Evolutionary conservation across 2,888 invertebrate genomes (phyloP).

Genomic region (Xiphydria camelus): DNA sequence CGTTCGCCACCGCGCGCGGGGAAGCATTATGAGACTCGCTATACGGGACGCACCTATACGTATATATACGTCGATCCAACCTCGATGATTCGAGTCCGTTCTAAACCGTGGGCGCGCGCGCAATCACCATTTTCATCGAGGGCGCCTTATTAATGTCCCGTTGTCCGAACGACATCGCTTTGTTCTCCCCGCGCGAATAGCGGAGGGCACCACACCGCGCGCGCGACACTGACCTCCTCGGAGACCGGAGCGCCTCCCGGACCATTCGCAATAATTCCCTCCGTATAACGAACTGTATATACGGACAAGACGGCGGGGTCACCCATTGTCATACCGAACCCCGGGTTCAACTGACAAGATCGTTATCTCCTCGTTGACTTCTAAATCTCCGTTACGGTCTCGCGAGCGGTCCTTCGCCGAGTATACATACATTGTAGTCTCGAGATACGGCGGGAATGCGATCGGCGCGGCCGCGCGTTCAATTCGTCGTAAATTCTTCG

Average conservation of each 20-base stretch:
- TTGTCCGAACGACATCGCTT: constrained; percentile 11
- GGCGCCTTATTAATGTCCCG: constrained; percentile 20
- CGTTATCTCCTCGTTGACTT: constrained; percentile 14
- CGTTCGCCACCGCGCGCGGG: no score
- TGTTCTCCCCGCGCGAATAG: neutral
- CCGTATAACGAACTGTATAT: constrained; percentile 1
- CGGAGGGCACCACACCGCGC: no score
- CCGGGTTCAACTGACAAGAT: constrained; percentile 4
- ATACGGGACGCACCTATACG: no score
- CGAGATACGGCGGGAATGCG: no score
- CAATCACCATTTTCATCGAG: constrained; percentile 1
- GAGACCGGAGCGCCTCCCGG: neutral
- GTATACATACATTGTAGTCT: no score
- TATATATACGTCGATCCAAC: no score
- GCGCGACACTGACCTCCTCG: constrained; percentile 1
- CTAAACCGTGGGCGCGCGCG: no score
- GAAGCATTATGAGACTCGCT: no score
- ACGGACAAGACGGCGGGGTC: constrained; percentile 14
- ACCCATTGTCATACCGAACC: constrained; percentile 11
- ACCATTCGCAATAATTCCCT: neutral
- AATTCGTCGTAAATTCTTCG: no score
- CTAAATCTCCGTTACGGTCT: constrained; percentile 11
- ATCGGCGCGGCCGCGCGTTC: no score
- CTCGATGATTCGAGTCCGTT: no score
- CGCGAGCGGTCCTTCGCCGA: no score